Conservation (phyloP, 1,140 invertebrate genomes). For the Drosophila novamexicana region DNA sequence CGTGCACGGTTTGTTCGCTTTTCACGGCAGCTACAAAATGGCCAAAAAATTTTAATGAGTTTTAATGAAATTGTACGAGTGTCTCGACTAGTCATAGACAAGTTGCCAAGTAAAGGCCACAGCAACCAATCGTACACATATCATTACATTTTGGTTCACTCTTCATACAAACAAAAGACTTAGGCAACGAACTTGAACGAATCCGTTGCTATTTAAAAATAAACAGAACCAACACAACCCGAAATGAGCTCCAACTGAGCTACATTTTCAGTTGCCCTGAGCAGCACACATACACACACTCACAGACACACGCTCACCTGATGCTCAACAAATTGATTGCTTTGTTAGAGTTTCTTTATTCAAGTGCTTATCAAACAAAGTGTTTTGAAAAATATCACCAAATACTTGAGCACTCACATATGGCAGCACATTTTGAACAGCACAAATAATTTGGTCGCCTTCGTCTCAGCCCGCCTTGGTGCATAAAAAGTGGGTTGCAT, state of each 20-base stretch:
- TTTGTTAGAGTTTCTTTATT: background rate
- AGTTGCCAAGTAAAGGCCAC: constrained; percentile 57
- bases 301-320: background rate
- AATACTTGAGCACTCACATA: constrained; percentile 4
- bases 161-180: constrained; percentile 42
- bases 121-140: constrained; percentile 43
- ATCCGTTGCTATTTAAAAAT: constrained; percentile 12
- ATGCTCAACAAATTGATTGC: constrained; percentile 18
- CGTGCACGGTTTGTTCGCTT: constrained; percentile 47
- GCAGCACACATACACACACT: background rate
- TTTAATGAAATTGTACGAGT: constrained; percentile 73
- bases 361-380: constrained; percentile 15
- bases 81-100: constrained; percentile 30
- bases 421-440: background rate
- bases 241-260: background rate
- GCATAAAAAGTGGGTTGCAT: constrained; percentile 29
- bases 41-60: constrained; percentile 73
- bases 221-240: constrained; percentile 6
- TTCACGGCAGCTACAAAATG: constrained; percentile 34
- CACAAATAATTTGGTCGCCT: constrained; percentile 2
- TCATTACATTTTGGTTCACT: constrained; percentile 17
- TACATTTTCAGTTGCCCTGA: constrained; percentile 6
- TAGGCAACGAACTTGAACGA: constrained; percentile 55
- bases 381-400: constrained; percentile 14
- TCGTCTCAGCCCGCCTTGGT: constrained; percentile 3